Evolutionary conservation across 1,140 invertebrate species (phyloP), one percentile per base, ranked within the genome.

Genomic region (Sinella curviseta): DNA sequence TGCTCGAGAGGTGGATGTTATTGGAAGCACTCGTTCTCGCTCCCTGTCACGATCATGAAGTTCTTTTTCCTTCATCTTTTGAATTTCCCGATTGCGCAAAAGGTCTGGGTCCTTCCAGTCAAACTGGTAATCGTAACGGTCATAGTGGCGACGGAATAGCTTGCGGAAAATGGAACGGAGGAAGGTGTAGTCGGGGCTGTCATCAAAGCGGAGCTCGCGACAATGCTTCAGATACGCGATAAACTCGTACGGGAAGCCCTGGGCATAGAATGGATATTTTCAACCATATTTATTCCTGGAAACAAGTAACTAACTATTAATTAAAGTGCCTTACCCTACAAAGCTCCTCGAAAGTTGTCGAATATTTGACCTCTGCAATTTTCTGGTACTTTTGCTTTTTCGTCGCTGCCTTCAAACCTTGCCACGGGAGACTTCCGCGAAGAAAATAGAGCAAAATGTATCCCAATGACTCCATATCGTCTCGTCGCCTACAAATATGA

Each of bases 341-440:
- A 16, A 75, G 36, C 1, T 36, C 36, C 17, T 75, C 74, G 24
- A 39, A 31, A 31, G 17, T 48, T 36, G 74, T 75, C 12, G 35
- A 36, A 2, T 31, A 31, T 48, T 75, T 75, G 8, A 75, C 74
- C 20, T 75, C 74, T 8, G 34, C 39, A 20, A 75, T 75, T 30
- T 75, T 75, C 24, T 75, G 35, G 28, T 75, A 75, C 28, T 75
- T 75, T 75, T 75, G 74, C 28, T 75, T 75, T 30, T 75, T 75
- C 1, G 74, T 75, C 8, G 74, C 39, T 8, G 90, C 90, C 86
- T 89, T 85, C 16, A 90, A 85, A 30, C 89, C 89, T 84, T 90
- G 89, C 89, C 89, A 90, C 17, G 90, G 90, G 35, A 91, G 85
- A 79, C 86, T 87, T 55, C 90, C 90, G 76, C 89, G 85, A 85